Percentiles rank a stretch among this genome's conserved stretches.
Evolutionary conservation across 1,140 invertebrate genomes (phyloP).

Genomic region (Proctacanthus coquilletti): DNA sequence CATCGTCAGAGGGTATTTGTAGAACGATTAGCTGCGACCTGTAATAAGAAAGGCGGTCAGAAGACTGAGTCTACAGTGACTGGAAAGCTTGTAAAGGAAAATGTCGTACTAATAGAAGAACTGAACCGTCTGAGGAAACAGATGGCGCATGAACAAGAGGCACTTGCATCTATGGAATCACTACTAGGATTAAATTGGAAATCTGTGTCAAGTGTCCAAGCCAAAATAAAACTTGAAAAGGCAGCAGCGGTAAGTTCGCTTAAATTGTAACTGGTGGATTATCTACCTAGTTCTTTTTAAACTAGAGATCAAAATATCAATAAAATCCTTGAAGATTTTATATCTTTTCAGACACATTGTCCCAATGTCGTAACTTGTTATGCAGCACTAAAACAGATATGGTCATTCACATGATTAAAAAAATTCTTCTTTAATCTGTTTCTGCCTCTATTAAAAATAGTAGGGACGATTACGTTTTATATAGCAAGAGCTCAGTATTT

Average conservation of each 20-base stretch:
- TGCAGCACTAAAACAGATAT: no score
- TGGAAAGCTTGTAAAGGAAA: conserved; percentile 44
- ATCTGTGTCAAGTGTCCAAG: conserved; percentile 37
- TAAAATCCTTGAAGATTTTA: no score
- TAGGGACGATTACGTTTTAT: no score
- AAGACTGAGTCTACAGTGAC: conserved; percentile 16
- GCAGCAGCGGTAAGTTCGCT: conserved; percentile 22
- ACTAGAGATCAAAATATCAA: no score
- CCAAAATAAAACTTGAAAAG: conserved; percentile 39
- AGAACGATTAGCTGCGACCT: conserved; percentile 50
- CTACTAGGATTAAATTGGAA: conserved; percentile 43
- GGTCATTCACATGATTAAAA: no score
- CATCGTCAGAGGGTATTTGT: conserved; percentile 61
- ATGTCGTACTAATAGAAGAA: conserved; percentile 55
- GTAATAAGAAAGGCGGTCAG: conserved; percentile 21
- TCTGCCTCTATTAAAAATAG: no score
- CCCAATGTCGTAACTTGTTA: no score
- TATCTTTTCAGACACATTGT: no score
- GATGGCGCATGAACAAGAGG: conserved; percentile 42
- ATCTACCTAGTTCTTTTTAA: no score
- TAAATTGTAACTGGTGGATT: no score
- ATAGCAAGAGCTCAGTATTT: no score
- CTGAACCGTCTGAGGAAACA: conserved; percentile 54
- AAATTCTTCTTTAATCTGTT: no score
- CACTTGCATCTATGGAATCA: conserved; percentile 51